Percentiles rank a stretch among this genome's conserved stretches.
Conservation (phyloP, 2,113 vertebrate genomes). For the Parotia lawesii region DNA sequence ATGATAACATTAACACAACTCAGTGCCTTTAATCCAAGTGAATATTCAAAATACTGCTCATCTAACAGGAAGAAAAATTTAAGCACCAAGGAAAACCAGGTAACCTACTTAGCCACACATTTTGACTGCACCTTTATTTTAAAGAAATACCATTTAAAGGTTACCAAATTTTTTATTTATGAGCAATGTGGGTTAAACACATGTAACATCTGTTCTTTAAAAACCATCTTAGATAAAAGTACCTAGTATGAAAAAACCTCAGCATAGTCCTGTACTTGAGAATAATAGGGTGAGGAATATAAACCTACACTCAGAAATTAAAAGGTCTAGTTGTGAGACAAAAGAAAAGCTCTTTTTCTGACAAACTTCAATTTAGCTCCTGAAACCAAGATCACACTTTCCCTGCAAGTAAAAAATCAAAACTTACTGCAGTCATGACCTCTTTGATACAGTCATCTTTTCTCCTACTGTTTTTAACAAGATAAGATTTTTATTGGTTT, state of each 20-base stretch:
- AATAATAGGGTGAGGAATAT: background rate
- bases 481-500: background rate
- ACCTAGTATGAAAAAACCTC: background rate
- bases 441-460: background rate
- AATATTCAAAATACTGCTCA: background rate
- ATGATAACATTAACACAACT: background rate
- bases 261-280: background rate
- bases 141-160: background rate
- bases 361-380: background rate
- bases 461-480: background rate
- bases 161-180: background rate
- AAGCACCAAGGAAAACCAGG: background rate
- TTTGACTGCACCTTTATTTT: background rate
- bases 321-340: background rate
- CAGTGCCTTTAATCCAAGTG: background rate
- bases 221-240: background rate
- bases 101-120: background rate
- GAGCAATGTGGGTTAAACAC: background rate
- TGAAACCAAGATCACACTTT: background rate
- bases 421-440: background rate
- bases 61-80: background rate
- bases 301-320: background rate
- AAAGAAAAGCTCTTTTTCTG: background rate
- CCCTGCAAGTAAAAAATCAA: background rate
- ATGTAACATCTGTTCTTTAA: background rate